These are phyloP conservation scores for Glareola pratincola DNA, from an alignment of 2,113 vertebrate genomes.

Conservation along the genomic window DNA sequence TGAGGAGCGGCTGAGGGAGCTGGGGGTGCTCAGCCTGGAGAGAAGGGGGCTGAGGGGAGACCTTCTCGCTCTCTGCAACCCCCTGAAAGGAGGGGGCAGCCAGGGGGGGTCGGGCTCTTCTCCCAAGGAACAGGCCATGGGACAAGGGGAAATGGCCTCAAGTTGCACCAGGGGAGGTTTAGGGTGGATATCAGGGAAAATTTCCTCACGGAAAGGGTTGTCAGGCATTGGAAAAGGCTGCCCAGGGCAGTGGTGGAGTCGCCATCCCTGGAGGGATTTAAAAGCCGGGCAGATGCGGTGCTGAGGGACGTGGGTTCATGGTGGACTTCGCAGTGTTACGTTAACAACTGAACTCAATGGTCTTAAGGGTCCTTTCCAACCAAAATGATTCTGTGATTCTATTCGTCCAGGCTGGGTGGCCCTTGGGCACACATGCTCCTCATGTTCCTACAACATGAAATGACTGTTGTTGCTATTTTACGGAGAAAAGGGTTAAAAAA, in stretches of 20 bases:
- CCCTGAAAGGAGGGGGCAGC: too few species aligned
- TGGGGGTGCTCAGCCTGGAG: too few species aligned
- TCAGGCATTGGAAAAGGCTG: not conserved
- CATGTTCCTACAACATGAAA: not conserved
- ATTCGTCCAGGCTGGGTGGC: not conserved
- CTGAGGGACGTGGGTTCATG: not conserved
- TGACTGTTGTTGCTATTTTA: not conserved
- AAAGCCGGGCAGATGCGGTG: rapidly evolving
- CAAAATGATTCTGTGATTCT: not conserved
- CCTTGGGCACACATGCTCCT: not conserved
- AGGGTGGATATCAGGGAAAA: not conserved
- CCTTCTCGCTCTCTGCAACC: too few species aligned
- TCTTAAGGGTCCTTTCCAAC: not conserved
- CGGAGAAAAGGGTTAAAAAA: not conserved
- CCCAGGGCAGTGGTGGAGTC: not conserved
- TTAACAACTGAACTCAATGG: rapidly evolving
- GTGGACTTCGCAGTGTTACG: not conserved
- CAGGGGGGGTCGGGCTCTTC: too few species aligned
- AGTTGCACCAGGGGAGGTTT: not conserved
- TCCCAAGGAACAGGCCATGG: rapidly evolving
- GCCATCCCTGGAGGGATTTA: too few species aligned
- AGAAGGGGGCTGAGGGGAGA: too few species aligned
- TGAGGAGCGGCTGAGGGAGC: too few species aligned
- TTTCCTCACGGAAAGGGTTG: rapidly evolving
- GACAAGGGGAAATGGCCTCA: rapidly evolving